Evolutionary conservation across 2,888 invertebrate species (phyloP).

Genomic region (Drosophila silvestris): DNA sequence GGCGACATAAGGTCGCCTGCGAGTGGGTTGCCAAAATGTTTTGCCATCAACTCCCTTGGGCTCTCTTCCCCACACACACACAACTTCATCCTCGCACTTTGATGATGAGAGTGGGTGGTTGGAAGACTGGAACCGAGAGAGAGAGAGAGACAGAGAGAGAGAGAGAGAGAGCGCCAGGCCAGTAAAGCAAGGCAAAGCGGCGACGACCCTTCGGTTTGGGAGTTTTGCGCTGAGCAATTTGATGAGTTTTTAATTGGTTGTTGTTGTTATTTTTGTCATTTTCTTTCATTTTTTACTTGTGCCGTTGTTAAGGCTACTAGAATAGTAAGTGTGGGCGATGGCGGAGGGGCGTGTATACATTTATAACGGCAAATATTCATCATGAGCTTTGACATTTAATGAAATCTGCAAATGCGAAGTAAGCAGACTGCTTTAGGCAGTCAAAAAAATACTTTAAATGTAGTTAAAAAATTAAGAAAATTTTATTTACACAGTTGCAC

Average conservation of each 20-base stretch:
- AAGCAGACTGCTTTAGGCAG: neutral
- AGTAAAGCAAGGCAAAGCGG: neutral
- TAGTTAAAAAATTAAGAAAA: neutral
- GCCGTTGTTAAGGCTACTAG: constrained; percentile 18
- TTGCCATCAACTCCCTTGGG: constrained; percentile 43
- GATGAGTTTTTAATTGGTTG: constrained; percentile 62
- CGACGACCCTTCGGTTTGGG: constrained; percentile 34
- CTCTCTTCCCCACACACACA: constrained; percentile 15
- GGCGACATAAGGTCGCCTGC: constrained; percentile 49
- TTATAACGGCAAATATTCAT: constrained; percentile 17
- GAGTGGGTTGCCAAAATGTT: constrained; percentile 51
- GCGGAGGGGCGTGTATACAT: neutral
- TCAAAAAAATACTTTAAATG: neutral
- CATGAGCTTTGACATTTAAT: constrained; percentile 13
- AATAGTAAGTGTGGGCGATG: neutral
- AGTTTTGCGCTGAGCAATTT: constrained; percentile 44
- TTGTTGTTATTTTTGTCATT: constrained; percentile 26
- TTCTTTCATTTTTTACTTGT: constrained; percentile 17
- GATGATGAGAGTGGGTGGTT: constrained; percentile 36
- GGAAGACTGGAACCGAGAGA: neutral
- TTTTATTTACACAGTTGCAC: neutral
- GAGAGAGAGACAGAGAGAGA: neutral
- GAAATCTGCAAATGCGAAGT: constrained; percentile 7
- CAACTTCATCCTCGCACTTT: neutral
- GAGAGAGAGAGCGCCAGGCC: neutral